Conservation (phyloP, 2,888 invertebrate genomes). For the Synergus itoensis region DNA sequence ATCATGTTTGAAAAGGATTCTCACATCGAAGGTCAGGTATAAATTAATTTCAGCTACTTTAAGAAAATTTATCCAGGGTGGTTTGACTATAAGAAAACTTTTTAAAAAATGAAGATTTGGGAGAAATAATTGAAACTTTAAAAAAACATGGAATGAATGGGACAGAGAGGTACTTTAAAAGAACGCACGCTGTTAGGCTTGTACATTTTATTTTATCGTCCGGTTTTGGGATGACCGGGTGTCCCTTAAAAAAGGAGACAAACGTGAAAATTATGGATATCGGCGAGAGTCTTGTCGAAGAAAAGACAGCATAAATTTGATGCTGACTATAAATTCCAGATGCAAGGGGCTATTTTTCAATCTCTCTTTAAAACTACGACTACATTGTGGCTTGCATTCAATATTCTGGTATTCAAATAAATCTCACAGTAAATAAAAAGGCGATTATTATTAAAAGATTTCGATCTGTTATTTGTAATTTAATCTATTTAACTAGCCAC, state of each 20-base stretch:
- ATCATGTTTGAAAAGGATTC: not conserved
- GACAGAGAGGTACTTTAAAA: conserved; percentile 20
- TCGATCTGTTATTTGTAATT: not conserved
- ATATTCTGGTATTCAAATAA: not conserved
- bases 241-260: conserved; percentile 7
- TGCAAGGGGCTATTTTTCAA: not conserved
- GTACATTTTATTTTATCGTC: conserved; percentile 19
- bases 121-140: not conserved
- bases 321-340: not conserved
- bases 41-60: not conserved
- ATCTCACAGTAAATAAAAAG: not conserved
- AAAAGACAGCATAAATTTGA: conserved; percentile 2
- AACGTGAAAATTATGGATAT: conserved; percentile 19
- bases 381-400: not conserved
- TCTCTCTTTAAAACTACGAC: not conserved
- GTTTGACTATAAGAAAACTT: not conserved
- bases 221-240: not conserved
- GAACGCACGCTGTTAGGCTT: conserved; percentile 5
- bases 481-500: not conserved
- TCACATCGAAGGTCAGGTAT: not conserved
- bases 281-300: not conserved
- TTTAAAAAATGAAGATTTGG: not conserved
- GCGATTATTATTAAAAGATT: not conserved
- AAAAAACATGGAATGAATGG: not conserved
- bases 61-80: too few species aligned